phyloP scores from a whole-genome alignment of 2,888 invertebrate species.

The Odontomyia ornata region DNA sequence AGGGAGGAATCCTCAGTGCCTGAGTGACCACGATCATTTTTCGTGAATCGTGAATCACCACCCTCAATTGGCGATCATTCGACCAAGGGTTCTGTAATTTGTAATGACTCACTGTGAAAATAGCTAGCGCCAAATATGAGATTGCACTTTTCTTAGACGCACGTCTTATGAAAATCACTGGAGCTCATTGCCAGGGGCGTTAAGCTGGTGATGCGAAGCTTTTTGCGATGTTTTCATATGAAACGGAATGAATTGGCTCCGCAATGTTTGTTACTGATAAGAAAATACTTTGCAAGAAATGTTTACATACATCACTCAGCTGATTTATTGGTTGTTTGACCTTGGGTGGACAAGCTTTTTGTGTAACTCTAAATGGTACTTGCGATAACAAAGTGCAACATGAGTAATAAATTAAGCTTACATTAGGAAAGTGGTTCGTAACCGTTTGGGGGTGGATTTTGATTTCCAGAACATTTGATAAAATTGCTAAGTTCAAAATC shows the following conservation, averaged over 20 bases:
- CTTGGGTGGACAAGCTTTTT: slow-evolving; percentile 18
- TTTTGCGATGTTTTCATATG: no score
- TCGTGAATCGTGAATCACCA: neutral
- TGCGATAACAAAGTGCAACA: slow-evolving; percentile 1
- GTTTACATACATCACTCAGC: slow-evolving; percentile 35
- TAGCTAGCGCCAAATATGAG: no score
- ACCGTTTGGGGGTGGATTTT: no score
- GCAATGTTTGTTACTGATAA: neutral
- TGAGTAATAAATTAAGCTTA: no score
- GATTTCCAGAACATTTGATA: no score
- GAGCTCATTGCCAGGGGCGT: no score
- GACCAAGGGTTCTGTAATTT: neutral
- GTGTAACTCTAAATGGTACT: slow-evolving; percentile 15
- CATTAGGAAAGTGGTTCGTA: no score
- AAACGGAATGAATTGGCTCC: neutral
- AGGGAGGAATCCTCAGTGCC: neutral
- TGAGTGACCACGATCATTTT: neutral
- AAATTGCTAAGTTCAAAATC: no score
- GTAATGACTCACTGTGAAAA: neutral
- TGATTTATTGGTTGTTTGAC: slow-evolving; percentile 31
- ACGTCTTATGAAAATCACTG: no score
- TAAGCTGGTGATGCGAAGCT: no score
- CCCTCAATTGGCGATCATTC: neutral
- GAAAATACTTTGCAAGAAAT: neutral
- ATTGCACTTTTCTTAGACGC: no score